phyloP scores from a whole-genome alignment of 2,888 invertebrate species.

The Drosophila subquinaria region DNA sequence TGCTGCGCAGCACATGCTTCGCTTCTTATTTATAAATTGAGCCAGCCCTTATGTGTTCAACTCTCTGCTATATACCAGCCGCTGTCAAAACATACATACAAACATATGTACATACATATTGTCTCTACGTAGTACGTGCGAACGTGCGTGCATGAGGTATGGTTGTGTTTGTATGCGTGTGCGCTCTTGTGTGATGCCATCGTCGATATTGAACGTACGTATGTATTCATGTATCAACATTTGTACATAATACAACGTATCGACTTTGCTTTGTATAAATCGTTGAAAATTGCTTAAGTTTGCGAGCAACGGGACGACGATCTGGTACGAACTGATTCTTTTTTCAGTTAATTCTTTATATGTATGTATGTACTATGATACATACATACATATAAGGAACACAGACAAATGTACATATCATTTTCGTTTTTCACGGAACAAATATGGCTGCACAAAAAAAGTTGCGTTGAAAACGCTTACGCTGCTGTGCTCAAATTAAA shows the following conservation, averaged over 20 bases:
- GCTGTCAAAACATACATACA: slow-evolving; percentile 56
- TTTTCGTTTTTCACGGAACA: slow-evolving; percentile 75
- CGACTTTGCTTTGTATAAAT: slow-evolving; percentile 61
- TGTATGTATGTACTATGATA: slow-evolving; percentile 30
- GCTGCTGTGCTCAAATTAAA: slow-evolving; percentile 54
- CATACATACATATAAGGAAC: background rate
- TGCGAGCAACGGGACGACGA: slow-evolving; percentile 78
- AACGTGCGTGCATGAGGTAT: slow-evolving; percentile 72
- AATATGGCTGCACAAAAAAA: slow-evolving; percentile 72
- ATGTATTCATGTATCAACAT: slow-evolving; percentile 54
- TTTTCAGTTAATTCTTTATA: slow-evolving; percentile 68
- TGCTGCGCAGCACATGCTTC: slow-evolving; percentile 77
- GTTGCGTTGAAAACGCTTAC: slow-evolving; percentile 63
- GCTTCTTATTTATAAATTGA: slow-evolving; percentile 79
- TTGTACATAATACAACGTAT: slow-evolving; percentile 62
- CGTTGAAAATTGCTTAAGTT: slow-evolving; percentile 70
- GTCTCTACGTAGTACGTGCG: slow-evolving; percentile 65
- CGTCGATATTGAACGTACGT: slow-evolving; percentile 77
- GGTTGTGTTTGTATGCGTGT: slow-evolving; percentile 43
- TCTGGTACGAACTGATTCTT: slow-evolving; percentile 75
- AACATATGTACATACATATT: slow-evolving; percentile 48
- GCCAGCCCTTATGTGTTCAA: slow-evolving; percentile 80
- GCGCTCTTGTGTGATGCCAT: slow-evolving; percentile 77
- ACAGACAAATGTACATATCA: slow-evolving; percentile 60
- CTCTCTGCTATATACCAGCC: slow-evolving; percentile 71